A percentile compares a stretch with the other conserved stretches of the same genome.
These are phyloP conservation scores for Petrocephalus schoutedeni DNA, from an alignment of 2,797 vertebrate species.

Conservation along the genomic window DNA sequence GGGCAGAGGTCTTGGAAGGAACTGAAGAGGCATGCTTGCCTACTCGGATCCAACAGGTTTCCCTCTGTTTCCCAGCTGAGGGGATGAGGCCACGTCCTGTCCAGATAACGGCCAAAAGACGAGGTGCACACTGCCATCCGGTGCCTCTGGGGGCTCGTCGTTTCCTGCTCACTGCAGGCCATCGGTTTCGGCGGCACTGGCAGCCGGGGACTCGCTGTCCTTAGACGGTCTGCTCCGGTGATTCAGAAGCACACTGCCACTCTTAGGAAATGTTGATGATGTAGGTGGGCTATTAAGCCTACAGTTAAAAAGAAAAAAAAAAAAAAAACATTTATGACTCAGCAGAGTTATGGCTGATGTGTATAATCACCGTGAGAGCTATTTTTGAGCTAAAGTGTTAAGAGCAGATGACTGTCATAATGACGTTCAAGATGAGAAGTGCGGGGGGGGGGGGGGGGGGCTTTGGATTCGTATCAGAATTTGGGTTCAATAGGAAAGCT, in stretches of 20 bases:
- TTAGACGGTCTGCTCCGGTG: not conserved
- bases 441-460: not conserved
- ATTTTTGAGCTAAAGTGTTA: not conserved
- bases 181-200: not conserved
- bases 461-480: constrained; percentile 4
- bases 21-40: not conserved
- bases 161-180: not conserved
- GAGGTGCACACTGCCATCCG: not conserved
- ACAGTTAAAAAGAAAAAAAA: not conserved
- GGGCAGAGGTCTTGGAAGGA: not conserved
- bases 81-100: not conserved
- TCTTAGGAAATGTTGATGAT: not conserved
- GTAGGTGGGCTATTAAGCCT: not conserved
- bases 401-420: not conserved
- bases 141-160: not conserved
- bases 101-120: not conserved
- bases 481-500: not conserved
- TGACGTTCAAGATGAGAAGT: not conserved
- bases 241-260: not conserved
- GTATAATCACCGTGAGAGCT: not conserved
- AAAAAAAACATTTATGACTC: not conserved
- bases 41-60: not conserved
- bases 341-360: not conserved
- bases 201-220: not conserved
- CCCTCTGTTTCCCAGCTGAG: not conserved